Evolutionary conservation across 2,797 vertebrate genomes (phyloP), one percentile per base, ranked within the genome.

Genomic region (Peromyscus attwateri): DNA sequence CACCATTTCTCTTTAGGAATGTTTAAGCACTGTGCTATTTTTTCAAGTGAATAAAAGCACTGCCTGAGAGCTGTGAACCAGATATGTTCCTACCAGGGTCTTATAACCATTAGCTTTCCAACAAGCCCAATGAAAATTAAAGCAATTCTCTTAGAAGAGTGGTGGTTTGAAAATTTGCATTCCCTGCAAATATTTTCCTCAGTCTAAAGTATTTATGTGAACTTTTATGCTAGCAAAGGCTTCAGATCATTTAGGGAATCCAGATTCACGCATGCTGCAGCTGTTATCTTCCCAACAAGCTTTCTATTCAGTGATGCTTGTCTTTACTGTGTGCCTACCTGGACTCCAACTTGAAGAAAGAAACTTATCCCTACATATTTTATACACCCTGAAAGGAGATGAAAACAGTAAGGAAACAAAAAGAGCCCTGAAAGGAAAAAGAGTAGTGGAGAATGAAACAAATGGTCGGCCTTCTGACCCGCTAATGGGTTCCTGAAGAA

Each of bases 401-500:
- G 77, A 96, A 90, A 83, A 43, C 11, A 76, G 14, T 49, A 89
- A 73, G 60, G 23, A 80, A 71, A 1, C 6, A 71, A 8, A 13
- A 68, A 66, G 34, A 87, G 23, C 3, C 25, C 71, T 1, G 12
- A 75, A 70, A 81, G 14, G 46, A 87, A 87, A 94, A 94, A 73
- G 55, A 93, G 73, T 87, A 91, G 31, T 43, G 92, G 96, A 96
- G 90, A 25, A 92, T 89, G 57, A 97, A 97, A 96, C 0, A 64
- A 71, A 95, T 95, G 71, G 37, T 89, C 52, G 94, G 62, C 94
- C 88, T 95, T 97, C 96, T 95, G 96, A 94, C 94, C 14, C 62
- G 43, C 43, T 94, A 68, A 60, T 85, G 91, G 76, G 43, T 96
- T 95, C 82, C 91, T 94, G 91, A 95, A 91, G 60, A 96, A 98